Evolutionary conservation across 2,888 invertebrate species (phyloP), one percentile per base, ranked within the genome.

Genomic region (Drosophila demipolita): DNA sequence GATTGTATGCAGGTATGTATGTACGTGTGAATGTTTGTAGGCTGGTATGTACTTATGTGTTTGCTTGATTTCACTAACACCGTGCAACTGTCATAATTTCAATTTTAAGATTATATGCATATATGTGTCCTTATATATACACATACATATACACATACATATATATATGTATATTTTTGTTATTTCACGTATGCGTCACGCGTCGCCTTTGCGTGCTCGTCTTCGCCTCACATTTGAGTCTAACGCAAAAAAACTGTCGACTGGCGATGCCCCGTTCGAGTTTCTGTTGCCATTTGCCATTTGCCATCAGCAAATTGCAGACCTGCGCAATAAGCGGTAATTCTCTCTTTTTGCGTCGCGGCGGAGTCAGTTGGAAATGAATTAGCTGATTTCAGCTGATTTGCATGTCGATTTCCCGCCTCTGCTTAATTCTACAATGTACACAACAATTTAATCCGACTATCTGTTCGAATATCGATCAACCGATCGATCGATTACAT

Each of bases 161-260:
- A 26, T 42, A 35, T 61, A 45, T 7, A 42, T 62, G 20, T 57
- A 40, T 38, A 38, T 67, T 59, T 63, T 40, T 61, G 67, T 78
- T 65, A 49, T 61, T 85, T 69, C 62, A 63, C 71, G 60, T 75
- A 71, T 83, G 78, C 76, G 82, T 79, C 67, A 79, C 76, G 78
- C 83, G 88, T 66, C 50, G 78, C 60, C 68, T 75, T 69, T 71
- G 75, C 80, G 78, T 80, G 75, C 74, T 85, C 85, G 76, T 66
- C 61, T 70, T 67, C 71, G 73, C 73, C 66, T 77, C 78, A 75
- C 82, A 69, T 80, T 85, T 86, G 69, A 64, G 67, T 85, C 78
- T 77, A 73, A 76, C 69, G 70, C 73, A 73, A 54, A 70, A 55
- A 75, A 52, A 48, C 32, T 53, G 66, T 66, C 61, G 52, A 69